Evolutionary conservation across 2,113 vertebrate species (phyloP).

Genomic region (Ellobius talpinus): DNA sequence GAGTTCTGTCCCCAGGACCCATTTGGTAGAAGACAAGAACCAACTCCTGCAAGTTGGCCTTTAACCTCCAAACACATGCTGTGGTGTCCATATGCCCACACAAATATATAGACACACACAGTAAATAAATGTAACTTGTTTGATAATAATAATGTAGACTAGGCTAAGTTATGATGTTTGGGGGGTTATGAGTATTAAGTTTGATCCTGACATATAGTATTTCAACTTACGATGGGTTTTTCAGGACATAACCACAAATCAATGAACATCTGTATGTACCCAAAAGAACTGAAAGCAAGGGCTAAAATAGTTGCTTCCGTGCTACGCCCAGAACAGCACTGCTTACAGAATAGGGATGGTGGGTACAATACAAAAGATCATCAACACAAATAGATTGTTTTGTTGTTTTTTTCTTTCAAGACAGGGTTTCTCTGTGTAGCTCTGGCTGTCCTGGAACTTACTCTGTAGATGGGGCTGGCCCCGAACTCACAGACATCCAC

Average conservation of each 20-base stretch:
- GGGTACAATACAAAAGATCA: not conserved
- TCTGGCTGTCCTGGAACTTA: not conserved
- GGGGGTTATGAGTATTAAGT: not conserved
- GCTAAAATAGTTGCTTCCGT: not conserved
- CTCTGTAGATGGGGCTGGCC: not conserved
- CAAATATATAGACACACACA: not conserved
- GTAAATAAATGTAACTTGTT: not conserved
- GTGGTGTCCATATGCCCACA: not conserved
- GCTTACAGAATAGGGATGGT: not conserved
- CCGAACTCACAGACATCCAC: not conserved
- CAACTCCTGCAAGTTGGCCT: not conserved
- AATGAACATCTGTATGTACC: not conserved
- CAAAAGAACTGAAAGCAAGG: slow-evolving; percentile 4
- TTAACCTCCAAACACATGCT: not conserved
- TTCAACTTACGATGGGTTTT: not conserved
- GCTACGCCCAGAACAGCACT: not conserved
- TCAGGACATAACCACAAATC: not conserved
- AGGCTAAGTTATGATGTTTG: not conserved
- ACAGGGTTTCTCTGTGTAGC: not conserved
- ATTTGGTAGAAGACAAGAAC: not conserved
- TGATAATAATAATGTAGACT: not conserved
- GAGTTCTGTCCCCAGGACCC: not conserved
- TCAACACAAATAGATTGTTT: not conserved
- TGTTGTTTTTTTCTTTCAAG: not conserved
- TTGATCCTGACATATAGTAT: not conserved